Evolutionary conservation across 2,113 vertebrate species (phyloP).

Genomic region (Hirundichthys speculiger): DNA sequence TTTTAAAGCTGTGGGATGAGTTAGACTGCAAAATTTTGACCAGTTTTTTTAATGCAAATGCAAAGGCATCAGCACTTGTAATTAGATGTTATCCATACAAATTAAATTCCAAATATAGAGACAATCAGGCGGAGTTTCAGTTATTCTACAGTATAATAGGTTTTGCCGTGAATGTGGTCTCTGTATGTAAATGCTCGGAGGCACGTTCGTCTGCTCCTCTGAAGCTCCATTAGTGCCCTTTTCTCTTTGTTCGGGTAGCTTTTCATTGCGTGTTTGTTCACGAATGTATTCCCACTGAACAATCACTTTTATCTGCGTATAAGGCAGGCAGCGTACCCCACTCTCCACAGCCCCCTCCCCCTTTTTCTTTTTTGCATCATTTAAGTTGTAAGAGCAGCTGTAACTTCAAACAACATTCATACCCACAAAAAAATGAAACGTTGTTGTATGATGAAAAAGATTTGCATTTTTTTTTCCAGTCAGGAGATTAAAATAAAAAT

Average conservation of each 20-base stretch:
- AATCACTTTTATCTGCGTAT: slow-evolving; percentile 56
- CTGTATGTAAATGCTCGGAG: slow-evolving; percentile 6
- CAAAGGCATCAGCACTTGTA: too few relatives aligned
- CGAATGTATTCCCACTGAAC: slow-evolving; percentile 56
- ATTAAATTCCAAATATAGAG: slow-evolving; percentile 9
- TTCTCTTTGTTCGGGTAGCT: slow-evolving; percentile 38
- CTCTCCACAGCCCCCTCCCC: slow-evolving; percentile 18
- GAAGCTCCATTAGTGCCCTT: slow-evolving; percentile 32
- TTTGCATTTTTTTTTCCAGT: too few relatives aligned
- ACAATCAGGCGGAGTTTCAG: background rate
- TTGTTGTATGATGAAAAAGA: too few relatives aligned
- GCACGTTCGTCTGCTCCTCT: slow-evolving; percentile 15
- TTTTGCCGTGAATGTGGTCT: slow-evolving; percentile 25
- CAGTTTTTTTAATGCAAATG: too few relatives aligned
- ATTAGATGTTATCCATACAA: background rate
- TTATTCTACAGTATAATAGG: background rate
- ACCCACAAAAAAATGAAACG: background rate
- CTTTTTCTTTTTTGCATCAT: slow-evolving; percentile 17
- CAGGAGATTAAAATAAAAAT: too few relatives aligned
- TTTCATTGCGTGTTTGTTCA: slow-evolving; percentile 48
- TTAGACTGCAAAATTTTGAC: too few relatives aligned
- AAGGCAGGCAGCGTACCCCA: slow-evolving; percentile 12
- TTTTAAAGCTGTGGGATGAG: too few relatives aligned
- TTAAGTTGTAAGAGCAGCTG: slow-evolving; percentile 32
- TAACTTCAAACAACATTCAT: slow-evolving; percentile 34